Evolutionary conservation across 2,888 invertebrate genomes (phyloP).

Genomic region (Andrena hattorfiana): DNA sequence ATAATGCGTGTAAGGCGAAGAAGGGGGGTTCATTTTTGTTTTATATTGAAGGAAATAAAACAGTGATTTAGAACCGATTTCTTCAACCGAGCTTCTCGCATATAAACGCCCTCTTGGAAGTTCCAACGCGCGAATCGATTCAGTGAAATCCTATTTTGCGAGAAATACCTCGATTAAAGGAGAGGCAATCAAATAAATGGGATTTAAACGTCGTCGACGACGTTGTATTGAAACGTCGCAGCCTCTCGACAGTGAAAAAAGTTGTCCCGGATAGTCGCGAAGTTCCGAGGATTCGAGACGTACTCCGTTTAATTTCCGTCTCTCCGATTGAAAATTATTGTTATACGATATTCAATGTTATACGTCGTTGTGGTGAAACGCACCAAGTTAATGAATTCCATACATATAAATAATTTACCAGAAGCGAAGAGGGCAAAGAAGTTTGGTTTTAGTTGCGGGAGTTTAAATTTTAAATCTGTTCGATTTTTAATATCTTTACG

Average conservation of each 20-base stretch:
- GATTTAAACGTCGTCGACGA: constrained; percentile 75
- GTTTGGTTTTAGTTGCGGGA: no score
- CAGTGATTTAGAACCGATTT: constrained; percentile 48
- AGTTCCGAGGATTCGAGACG: background rate
- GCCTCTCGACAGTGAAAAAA: constrained; percentile 43
- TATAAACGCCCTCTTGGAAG: constrained; percentile 58
- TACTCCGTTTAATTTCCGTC: background rate
- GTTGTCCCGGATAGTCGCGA: constrained; percentile 12
- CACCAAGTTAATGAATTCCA: no score
- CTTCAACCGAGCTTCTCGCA: constrained; percentile 49
- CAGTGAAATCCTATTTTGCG: constrained; percentile 64
- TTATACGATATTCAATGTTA: background rate
- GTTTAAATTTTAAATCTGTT: no score
- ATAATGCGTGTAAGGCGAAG: background rate
- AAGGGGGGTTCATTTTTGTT: background rate
- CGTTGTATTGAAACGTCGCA: constrained; percentile 49
- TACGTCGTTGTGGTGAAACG: no score
- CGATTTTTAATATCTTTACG: no score
- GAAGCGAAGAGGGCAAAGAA: no score
- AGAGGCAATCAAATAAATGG: constrained; percentile 77
- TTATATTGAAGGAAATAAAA: constrained; percentile 18
- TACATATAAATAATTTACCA: no score
- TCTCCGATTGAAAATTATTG: background rate
- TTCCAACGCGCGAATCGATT: constrained; percentile 46
- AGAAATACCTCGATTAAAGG: constrained; percentile 73